These are phyloP conservation scores for Anas capensis DNA, from an alignment of 2,797 vertebrate species.

Conservation along the genomic window DNA sequence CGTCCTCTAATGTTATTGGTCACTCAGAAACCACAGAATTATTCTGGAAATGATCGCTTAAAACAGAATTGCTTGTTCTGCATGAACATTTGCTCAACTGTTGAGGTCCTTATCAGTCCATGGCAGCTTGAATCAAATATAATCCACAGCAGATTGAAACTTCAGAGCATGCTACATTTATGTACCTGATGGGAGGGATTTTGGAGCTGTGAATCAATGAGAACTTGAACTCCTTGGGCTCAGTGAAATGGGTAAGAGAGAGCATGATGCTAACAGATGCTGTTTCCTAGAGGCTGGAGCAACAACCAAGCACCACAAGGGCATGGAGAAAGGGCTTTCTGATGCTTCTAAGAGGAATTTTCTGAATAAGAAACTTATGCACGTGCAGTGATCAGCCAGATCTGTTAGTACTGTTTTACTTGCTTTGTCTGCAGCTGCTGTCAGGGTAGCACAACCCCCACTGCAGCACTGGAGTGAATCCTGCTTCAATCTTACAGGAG, in stretches of 20 bases:
- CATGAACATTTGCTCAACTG: background rate
- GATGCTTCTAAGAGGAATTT: background rate
- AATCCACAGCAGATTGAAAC: background rate
- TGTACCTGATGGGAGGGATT: background rate
- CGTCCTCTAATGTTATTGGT: background rate
- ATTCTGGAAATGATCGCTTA: background rate
- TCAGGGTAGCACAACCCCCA: accelerated
- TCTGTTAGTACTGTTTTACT: background rate
- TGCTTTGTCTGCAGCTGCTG: background rate
- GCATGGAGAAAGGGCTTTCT: background rate
- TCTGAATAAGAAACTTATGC: background rate
- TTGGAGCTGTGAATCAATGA: background rate
- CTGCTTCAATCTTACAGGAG: background rate
- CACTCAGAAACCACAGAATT: background rate
- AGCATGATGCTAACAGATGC: background rate
- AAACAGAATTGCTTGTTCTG: background rate
- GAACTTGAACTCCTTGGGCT: background rate
- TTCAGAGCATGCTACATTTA: background rate
- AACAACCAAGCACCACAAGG: accelerated
- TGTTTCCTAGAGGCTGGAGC: background rate
- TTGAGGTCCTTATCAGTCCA: background rate
- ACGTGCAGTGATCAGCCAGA: background rate
- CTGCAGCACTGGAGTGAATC: accelerated
- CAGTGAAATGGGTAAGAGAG: background rate
- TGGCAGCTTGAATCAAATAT: background rate